Conservation (phyloP, 2,888 invertebrate genomes). For the Congeria kusceri region DNA sequence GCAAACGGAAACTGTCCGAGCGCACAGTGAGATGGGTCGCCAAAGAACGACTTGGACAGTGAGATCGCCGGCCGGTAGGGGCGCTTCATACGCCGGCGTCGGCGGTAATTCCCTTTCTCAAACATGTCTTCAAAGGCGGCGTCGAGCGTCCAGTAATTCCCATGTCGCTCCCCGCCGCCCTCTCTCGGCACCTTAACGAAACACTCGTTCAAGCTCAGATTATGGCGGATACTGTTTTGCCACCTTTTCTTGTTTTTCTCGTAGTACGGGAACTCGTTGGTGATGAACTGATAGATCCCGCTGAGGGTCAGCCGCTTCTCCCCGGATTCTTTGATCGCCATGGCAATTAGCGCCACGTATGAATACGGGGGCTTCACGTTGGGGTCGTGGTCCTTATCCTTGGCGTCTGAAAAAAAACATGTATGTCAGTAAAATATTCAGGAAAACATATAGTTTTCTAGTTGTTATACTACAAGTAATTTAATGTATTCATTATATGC, state of each 20-base stretch:
- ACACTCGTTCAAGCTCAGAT: constrained; percentile 98
- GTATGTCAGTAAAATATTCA: too few relatives aligned
- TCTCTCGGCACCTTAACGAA: constrained; percentile 99
- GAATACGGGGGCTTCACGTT: constrained; percentile 94
- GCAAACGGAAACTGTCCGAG: constrained; percentile 78
- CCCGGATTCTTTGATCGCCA: constrained; percentile 91
- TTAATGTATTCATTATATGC: too few relatives aligned
- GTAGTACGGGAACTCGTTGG: constrained; percentile 98
- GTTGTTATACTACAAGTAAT: too few relatives aligned
- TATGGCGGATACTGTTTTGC: constrained; percentile 99
- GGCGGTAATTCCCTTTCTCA: constrained; percentile 97
- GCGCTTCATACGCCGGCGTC: constrained; percentile 97
- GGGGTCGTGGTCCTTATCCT: constrained; percentile 79
- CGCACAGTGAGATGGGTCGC: constrained; percentile 78
- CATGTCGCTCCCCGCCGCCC: constrained; percentile 96
- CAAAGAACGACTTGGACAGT: constrained; percentile 81
- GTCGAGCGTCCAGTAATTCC: constrained; percentile 97
- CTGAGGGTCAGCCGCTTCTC: constrained; percentile 98
- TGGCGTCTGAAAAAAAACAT: constrained; percentile 56
- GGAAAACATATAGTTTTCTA: too few relatives aligned
- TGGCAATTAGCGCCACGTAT: constrained; percentile 96
- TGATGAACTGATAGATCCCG: constrained; percentile 94
- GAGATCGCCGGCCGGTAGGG: constrained; percentile 82
- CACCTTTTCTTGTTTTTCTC: constrained; percentile 99
- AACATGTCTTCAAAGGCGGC: constrained; percentile 99